phyloP scores from a whole-genome alignment of 2,113 vertebrate species.

The Eulemur rufifrons region DNA sequence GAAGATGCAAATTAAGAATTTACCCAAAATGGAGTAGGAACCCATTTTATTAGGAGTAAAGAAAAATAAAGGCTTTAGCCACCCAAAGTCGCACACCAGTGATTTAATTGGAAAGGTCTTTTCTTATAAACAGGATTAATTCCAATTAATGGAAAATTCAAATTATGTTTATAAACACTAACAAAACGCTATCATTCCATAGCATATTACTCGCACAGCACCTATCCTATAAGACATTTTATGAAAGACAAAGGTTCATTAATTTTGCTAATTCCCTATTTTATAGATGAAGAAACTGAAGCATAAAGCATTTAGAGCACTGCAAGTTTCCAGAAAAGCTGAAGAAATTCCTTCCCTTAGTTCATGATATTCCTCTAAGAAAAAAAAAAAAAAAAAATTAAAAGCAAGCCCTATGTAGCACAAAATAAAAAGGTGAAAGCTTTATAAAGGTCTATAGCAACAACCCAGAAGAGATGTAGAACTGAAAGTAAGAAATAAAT shows the following conservation, averaged over 20 bases:
- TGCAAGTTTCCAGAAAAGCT: slow-evolving; percentile 32
- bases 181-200: slow-evolving; percentile 48
- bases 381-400: background rate
- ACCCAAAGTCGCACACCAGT: slow-evolving; percentile 65
- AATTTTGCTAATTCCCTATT: slow-evolving; percentile 67
- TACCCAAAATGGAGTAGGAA: slow-evolving; percentile 69
- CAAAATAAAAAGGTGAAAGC: background rate
- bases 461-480: background rate
- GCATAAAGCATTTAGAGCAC: slow-evolving; percentile 54
- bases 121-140: slow-evolving; percentile 75
- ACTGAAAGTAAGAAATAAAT: background rate
- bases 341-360: slow-evolving; percentile 47
- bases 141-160: slow-evolving; percentile 74
- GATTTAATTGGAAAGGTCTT: slow-evolving; percentile 78
- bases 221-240: slow-evolving; percentile 38
- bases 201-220: slow-evolving; percentile 43
- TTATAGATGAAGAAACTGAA: slow-evolving; percentile 69
- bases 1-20: slow-evolving; percentile 77
- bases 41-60: slow-evolving; percentile 73
- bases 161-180: slow-evolving; percentile 72
- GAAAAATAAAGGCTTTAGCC: slow-evolving; percentile 65
- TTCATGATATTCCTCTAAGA: background rate
- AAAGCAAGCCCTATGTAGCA: background rate
- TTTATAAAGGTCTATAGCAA: background rate
- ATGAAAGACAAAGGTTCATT: slow-evolving; percentile 55